Conservation (phyloP, 30 jellyfish, hydroid and myxozoan genomes). For the Aurelia sp. region DNA sequence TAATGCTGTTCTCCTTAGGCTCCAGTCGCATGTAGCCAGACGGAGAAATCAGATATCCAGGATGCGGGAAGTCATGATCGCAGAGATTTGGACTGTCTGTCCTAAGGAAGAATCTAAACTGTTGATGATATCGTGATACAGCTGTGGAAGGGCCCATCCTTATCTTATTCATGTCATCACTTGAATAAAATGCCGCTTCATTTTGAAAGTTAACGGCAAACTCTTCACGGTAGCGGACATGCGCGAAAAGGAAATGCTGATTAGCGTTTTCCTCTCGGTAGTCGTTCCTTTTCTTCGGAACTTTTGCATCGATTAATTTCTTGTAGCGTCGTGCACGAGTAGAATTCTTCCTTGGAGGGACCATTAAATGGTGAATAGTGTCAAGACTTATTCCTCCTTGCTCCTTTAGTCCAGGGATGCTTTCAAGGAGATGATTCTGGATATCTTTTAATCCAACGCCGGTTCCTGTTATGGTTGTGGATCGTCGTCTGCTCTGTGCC, state of each 20-base stretch:
- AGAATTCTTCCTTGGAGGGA: constrained; percentile 19
- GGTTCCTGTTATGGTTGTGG: background rate
- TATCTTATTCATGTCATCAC: constrained; percentile 48
- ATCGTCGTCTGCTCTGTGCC: background rate
- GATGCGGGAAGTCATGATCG: constrained; percentile 68
- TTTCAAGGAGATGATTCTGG: constrained; percentile 21
- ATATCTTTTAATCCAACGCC: constrained; percentile 8
- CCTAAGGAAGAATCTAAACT: constrained; percentile 25
- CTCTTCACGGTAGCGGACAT: constrained; percentile 45
- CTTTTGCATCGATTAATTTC: constrained; percentile 17
- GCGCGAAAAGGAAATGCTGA: constrained; percentile 44
- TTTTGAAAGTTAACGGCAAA: background rate
- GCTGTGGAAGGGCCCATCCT: constrained; percentile 69
- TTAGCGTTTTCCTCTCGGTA: constrained; percentile 43
- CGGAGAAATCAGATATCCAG: constrained; percentile 44
- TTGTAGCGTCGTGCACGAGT: constrained; percentile 29
- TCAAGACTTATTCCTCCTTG: constrained; percentile 7
- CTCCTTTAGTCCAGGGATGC: constrained; percentile 33
- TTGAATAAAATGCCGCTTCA: constrained; percentile 19
- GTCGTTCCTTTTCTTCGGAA: constrained; percentile 15
- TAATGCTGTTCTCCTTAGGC: background rate
- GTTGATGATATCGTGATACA: constrained; percentile 60
- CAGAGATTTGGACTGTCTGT: constrained; percentile 25
- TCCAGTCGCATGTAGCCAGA: constrained; percentile 45
- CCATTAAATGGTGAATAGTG: constrained; percentile 25